Percentiles rank a stretch among this genome's conserved stretches.
These are phyloP conservation scores for Xestia c-nigrum DNA, from an alignment of 2,888 invertebrate species.

Conservation along the genomic window DNA sequence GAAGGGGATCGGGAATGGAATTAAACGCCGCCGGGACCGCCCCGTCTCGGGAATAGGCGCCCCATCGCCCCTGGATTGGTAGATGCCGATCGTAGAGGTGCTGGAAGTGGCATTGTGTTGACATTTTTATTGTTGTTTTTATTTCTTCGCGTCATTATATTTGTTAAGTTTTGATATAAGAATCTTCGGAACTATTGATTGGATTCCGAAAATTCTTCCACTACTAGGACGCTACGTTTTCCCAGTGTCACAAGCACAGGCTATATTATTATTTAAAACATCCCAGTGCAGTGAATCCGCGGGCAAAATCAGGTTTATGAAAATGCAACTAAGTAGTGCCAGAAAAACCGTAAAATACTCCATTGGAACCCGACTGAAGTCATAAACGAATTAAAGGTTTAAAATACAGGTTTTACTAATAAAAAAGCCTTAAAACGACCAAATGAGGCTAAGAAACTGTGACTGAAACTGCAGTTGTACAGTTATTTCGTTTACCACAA, in stretches of 20 bases:
- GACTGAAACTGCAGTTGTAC: constrained; percentile 43
- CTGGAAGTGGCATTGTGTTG: constrained; percentile 54
- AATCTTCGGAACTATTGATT: neutral
- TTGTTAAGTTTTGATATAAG: neutral
- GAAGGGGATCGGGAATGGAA: constrained; percentile 73
- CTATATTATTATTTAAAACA: neutral
- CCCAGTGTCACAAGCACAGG: neutral
- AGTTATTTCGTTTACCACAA: constrained; percentile 40
- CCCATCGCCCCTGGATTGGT: constrained; percentile 47
- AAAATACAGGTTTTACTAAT: constrained; percentile 29
- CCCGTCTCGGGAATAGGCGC: constrained; percentile 59
- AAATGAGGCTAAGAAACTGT: constrained; percentile 49
- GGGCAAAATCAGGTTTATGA: neutral
- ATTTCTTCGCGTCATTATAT: neutral
- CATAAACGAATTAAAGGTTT: constrained; percentile 3
- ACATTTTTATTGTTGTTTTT: neutral
- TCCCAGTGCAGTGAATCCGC: neutral
- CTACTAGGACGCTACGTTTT: neutral
- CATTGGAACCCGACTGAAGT: neutral
- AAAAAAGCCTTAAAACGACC: constrained; percentile 47
- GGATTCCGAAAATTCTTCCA: neutral
- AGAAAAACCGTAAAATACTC: neutral
- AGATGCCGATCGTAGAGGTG: constrained; percentile 4
- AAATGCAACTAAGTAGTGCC: neutral
- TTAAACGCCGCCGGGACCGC: constrained; percentile 70